A percentile compares a stretch with the other conserved stretches of the same genome.
These are phyloP conservation scores for Ochropacha duplaris DNA, from an alignment of 2,888 invertebrate genomes.

Conservation along the genomic window DNA sequence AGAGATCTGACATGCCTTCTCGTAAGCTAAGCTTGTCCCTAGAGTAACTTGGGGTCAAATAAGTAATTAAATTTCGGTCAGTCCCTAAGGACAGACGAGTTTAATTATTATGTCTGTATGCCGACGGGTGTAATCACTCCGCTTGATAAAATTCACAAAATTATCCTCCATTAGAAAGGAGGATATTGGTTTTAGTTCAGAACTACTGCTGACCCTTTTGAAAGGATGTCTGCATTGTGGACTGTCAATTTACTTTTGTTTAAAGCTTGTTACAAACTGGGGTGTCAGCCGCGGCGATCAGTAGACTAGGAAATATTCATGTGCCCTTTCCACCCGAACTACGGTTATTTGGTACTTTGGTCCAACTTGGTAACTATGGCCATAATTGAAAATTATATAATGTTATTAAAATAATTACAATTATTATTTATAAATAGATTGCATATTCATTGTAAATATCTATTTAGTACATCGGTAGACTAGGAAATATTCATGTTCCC, in stretches of 20 bases:
- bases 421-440: no score
- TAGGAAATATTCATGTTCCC: no score
- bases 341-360: no score
- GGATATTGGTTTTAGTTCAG: neutral
- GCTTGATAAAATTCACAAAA: slow-evolving; percentile 15
- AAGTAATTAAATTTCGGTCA: slow-evolving; percentile 60
- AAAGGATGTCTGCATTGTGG: neutral
- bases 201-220: neutral
- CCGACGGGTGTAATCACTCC: slow-evolving; percentile 16
- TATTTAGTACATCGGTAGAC: no score
- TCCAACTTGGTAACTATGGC: no score
- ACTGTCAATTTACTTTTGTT: neutral
- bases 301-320: no score
- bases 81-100: slow-evolving; percentile 38
- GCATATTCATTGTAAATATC: no score
- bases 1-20: slow-evolving; percentile 53
- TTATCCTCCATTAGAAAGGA: neutral
- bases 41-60: slow-evolving; percentile 50
- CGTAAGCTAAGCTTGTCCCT: slow-evolving; percentile 28
- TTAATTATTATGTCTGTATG: slow-evolving; percentile 48
- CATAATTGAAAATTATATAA: no score
- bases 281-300: no score
- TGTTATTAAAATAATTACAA: no score
- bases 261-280: no score
- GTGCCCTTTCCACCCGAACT: no score